Evolutionary conservation across 2,888 invertebrate species (phyloP).

Genomic region (Ennomos fuscantarius): DNA sequence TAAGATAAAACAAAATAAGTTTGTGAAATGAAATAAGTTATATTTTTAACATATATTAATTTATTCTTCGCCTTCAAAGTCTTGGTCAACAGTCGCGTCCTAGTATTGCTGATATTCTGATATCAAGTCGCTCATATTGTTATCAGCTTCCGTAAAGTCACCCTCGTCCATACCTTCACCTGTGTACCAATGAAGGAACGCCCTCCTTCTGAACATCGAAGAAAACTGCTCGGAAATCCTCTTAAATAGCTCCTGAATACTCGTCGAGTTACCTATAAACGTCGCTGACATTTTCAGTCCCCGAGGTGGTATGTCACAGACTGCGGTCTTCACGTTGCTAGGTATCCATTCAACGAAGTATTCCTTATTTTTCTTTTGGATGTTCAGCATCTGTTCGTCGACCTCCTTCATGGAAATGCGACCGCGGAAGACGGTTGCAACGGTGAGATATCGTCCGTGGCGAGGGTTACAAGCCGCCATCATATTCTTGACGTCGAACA

Average conservation of each 20-base stretch:
- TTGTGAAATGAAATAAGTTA: too few species aligned
- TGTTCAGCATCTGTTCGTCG: conserved; percentile 91
- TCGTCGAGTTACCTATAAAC: conserved; percentile 94
- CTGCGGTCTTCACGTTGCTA: conserved; percentile 91
- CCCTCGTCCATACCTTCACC: conserved; percentile 98
- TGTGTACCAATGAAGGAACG: conserved; percentile 98
- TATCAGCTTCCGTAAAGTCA: conserved; percentile 97
- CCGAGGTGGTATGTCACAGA: conserved; percentile 91
- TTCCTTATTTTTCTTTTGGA: conserved; percentile 90
- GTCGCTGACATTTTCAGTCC: conserved; percentile 94
- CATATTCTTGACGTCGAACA: conserved; percentile 98
- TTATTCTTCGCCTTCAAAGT: conserved; percentile 84
- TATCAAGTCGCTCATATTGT: conserved; percentile 95
- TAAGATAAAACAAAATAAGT: too few species aligned
- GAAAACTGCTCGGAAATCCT: conserved; percentile 93
- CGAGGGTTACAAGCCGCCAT: conserved; percentile 97
- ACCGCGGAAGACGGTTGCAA: conserved; percentile 94
- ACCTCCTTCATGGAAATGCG: conserved; percentile 97
- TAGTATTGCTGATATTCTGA: conserved; percentile 97
- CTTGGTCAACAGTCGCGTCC: conserved; percentile 93
- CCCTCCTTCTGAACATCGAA: conserved; percentile 97
- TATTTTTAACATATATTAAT: background rate
- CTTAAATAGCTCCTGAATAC: conserved; percentile 94
- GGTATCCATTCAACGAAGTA: conserved; percentile 93
- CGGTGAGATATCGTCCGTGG: conserved; percentile 94